phyloP scores from a whole-genome alignment of 2,888 invertebrate genomes.

The Lypha dubia region DNA sequence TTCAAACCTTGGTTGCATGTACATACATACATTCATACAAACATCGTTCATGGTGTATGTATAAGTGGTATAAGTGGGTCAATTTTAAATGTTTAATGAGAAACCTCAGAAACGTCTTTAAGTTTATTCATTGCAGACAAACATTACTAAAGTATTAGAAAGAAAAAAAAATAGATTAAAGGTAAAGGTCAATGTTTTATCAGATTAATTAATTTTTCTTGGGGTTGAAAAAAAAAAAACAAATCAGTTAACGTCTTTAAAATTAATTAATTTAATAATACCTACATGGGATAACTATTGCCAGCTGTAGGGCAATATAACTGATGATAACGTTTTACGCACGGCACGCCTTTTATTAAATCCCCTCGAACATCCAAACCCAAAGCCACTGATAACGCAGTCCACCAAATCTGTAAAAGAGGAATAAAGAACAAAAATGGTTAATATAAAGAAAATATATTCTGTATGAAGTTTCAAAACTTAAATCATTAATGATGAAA shows the following conservation, averaged over 20 bases:
- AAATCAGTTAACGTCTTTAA: background rate
- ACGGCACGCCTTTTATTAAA: constrained; percentile 94
- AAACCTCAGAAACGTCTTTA: no score
- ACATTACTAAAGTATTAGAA: no score
- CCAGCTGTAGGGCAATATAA: constrained; percentile 96
- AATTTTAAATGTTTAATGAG: constrained; percentile 29
- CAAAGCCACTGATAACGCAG: constrained; percentile 92
- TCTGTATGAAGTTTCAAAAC: background rate
- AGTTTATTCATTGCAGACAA: no score
- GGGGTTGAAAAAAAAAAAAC: background rate
- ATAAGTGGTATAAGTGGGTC: constrained; percentile 51
- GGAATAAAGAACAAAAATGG: constrained; percentile 17
- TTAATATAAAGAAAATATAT: background rate
- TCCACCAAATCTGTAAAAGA: constrained; percentile 91
- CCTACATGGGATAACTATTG: constrained; percentile 95
- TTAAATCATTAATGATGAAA: background rate
- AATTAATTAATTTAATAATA: constrained; percentile 74
- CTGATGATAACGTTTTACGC: constrained; percentile 94
- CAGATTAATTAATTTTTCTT: background rate
- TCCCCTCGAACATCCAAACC: constrained; percentile 94
- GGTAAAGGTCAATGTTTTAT: background rate
- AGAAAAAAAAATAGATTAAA: background rate
- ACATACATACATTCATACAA: no score
- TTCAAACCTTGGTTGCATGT: constrained; percentile 48
- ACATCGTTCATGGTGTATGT: no score